Base-by-base conservation (phyloP, 2,113 vertebrate species). In the Colossoma macropomum region DNA sequence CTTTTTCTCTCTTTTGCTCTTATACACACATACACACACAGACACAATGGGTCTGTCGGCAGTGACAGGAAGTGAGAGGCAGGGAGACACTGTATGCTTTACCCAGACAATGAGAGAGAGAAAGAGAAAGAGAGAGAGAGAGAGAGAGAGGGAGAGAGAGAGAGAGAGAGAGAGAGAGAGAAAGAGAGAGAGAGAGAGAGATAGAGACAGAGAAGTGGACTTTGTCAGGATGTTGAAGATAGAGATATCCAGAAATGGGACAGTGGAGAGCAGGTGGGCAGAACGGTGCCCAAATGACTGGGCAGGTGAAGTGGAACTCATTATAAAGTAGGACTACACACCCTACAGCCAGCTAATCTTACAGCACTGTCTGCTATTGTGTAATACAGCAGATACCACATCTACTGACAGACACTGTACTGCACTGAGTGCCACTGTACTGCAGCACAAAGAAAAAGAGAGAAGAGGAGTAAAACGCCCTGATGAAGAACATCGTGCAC, bases 41-140 rank as follows among this genome's bases (percentile, higher is more conserved):
- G 48, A 59, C 60, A 85, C 72, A 73, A 59, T 77, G 75, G 72
- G 60, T 28, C 63, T 74, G 62, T 52, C 50, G 59, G 45, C 62
- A 25, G 50, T 86, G 79, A 81, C 79, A 79, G 62, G 45, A 28
- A 75, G 71, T 63, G n/a, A 56, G 41, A 38, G 68, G 50, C 11
- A 21, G 41, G 32, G 60, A 72, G 25, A 41, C 41, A 62, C 34
- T 19, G 5, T 21, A 25, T 66, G 48, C 38, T 19, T 30, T 30
- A 30, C 71, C 19, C 16, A 75, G 32, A 75, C 27, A 75, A 84
- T 68, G 32, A 75, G 73, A 85, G 65, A 82, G 1, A 0, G 41
- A 63, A 27, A 50, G 65, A 52, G 83, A 77, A 32, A 50, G 19
- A 0, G 32, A 75, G 2, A 13, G 34, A 87, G 45, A 60, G 60